A percentile compares a stretch with the other conserved stretches of the same genome.
phyloP scores from a whole-genome alignment of 2,113 vertebrate species.

The Haplochromis burtoni region DNA sequence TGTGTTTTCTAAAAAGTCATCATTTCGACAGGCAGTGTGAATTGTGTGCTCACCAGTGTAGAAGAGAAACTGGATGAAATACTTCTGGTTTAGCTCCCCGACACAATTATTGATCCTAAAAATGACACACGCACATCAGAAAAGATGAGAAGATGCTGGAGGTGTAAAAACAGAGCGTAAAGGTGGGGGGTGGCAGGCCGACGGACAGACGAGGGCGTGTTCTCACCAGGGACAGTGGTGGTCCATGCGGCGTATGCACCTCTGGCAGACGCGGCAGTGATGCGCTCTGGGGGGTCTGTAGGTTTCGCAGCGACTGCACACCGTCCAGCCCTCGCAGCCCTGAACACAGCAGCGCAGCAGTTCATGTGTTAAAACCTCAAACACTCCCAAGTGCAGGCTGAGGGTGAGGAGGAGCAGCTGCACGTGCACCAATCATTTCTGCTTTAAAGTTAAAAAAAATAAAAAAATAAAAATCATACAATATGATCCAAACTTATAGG shows the following conservation, averaged over 20 bases:
- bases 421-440: accelerated
- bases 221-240: slow-evolving; percentile 82
- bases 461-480: background rate
- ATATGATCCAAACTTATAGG: background rate
- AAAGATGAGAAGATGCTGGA: background rate
- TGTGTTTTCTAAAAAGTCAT: background rate
- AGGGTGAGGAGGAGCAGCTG: background rate
- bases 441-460: background rate
- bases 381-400: background rate
- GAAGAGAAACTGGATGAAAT: slow-evolving; percentile 85
- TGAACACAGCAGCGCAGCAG: background rate
- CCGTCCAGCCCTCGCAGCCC: slow-evolving; percentile 79
- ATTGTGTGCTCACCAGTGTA: slow-evolving; percentile 71
- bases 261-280: slow-evolving; percentile 80
- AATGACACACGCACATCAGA: background rate
- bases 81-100: slow-evolving; percentile 81
- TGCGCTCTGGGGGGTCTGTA: slow-evolving; percentile 81
- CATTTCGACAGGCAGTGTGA: background rate
- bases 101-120: slow-evolving; percentile 81
- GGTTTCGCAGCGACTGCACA: slow-evolving; percentile 79
- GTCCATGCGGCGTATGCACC: slow-evolving; percentile 81
- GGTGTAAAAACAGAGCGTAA: background rate
- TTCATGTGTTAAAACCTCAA: background rate
- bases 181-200: background rate
- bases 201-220: accelerated